A percentile compares a stretch with the other conserved stretches of the same genome.
These are phyloP conservation scores for Corella eumyota DNA, from an alignment of 23 tunicate species.

Conservation along the genomic window DNA sequence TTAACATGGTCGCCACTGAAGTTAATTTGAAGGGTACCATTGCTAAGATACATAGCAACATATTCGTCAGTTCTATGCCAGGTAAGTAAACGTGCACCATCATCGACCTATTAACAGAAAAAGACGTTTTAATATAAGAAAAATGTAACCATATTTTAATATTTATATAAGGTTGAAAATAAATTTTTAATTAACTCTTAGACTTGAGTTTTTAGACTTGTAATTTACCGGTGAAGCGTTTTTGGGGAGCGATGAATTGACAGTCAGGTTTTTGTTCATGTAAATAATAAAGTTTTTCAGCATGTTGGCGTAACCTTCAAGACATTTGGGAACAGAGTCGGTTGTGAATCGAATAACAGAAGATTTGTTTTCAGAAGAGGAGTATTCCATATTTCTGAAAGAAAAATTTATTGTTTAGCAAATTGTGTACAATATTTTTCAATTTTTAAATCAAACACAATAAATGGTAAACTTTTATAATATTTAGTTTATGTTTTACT, in stretches of 20 bases:
- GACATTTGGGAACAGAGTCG: constrained; percentile 29
- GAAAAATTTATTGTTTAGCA: background rate
- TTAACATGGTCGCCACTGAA: constrained; percentile 64
- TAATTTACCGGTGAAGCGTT: no score
- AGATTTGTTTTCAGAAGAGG: constrained; percentile 11
- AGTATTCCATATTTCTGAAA: constrained; percentile 38
- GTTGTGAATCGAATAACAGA: constrained; percentile 23
- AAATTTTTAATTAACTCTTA: no score
- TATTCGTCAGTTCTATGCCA: constrained; percentile 61
- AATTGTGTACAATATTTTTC: background rate
- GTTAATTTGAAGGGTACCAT: constrained; percentile 82
- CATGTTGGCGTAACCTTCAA: constrained; percentile 29
- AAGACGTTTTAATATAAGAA: background rate
- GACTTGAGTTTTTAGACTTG: no score
- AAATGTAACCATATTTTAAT: background rate
- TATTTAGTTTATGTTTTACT: constrained; percentile 2
- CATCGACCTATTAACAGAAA: constrained; percentile 19
- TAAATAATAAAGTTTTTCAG: constrained; percentile 47
- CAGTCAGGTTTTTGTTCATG: constrained; percentile 66
- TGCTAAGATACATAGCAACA: constrained; percentile 69
- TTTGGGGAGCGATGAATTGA: no score
- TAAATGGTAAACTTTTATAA: background rate
- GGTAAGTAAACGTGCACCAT: constrained; percentile 39
- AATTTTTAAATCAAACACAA: background rate
- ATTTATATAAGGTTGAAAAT: no score